A percentile compares a stretch with the other conserved stretches of the same genome.
phyloP scores from a whole-genome alignment of 2,113 vertebrate genomes.

The Galeopterus variegatus region DNA sequence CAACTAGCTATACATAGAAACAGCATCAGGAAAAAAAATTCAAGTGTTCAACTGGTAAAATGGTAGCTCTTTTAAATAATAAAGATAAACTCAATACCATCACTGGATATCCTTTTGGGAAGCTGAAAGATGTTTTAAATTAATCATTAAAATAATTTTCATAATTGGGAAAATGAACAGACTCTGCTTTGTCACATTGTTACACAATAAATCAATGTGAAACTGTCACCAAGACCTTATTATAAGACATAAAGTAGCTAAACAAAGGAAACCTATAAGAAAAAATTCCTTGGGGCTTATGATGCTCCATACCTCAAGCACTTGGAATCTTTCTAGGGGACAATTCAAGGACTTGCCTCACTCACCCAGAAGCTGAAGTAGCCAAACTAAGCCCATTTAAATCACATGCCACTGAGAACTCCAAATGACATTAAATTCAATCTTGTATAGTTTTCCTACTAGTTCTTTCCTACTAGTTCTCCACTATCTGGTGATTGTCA shows the following conservation, averaged over 20 bases:
- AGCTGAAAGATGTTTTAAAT: background rate
- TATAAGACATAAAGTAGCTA: background rate
- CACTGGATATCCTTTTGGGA: background rate
- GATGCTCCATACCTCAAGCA: background rate
- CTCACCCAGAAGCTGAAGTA: background rate
- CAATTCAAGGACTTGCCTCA: background rate
- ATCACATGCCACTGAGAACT: background rate
- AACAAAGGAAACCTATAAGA: background rate
- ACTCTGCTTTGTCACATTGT: background rate
- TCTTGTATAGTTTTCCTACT: background rate
- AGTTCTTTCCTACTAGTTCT: background rate
- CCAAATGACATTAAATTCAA: background rate
- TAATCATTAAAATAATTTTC: background rate
- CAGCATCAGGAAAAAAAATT: background rate
- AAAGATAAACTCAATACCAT: background rate
- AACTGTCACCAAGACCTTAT: background rate
- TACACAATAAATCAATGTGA: background rate
- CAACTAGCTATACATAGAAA: background rate
- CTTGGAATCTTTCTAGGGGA: background rate
- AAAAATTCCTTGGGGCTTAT: background rate
- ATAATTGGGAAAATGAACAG: background rate
- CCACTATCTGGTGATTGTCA: background rate
- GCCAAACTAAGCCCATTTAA: background rate
- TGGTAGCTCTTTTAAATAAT: background rate
- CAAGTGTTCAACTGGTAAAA: background rate